These are phyloP conservation scores for Ctenicera cuprea DNA, from an alignment of 2,888 invertebrate genomes.

Conservation along the genomic window DNA sequence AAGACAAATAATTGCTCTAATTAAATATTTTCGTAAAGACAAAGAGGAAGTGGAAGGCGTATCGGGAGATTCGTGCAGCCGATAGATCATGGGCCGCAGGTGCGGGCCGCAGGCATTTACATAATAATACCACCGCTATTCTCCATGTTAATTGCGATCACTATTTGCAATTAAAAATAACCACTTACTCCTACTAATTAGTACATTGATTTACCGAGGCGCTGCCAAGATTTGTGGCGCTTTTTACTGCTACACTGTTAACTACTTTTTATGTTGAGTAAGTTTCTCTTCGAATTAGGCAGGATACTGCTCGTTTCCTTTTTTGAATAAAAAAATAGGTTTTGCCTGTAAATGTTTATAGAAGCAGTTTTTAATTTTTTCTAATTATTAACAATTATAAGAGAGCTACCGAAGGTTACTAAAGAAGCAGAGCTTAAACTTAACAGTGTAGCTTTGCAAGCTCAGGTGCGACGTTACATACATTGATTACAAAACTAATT, in stretches of 20 bases:
- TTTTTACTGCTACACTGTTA: slow-evolving; percentile 54
- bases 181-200: slow-evolving; percentile 59
- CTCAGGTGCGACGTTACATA: slow-evolving; percentile 67
- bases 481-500: slow-evolving; percentile 71
- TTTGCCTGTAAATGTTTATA: too few species aligned
- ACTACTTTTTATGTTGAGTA: slow-evolving; percentile 4
- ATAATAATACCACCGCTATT: slow-evolving; percentile 55
- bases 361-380: neutral
- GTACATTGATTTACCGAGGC: slow-evolving; percentile 60
- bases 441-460: slow-evolving; percentile 55
- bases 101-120: slow-evolving; percentile 52
- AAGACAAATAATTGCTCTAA: slow-evolving; percentile 45
- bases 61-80: slow-evolving; percentile 45
- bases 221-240: slow-evolving; percentile 57
- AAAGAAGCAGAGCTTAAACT: neutral
- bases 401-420: neutral
- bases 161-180: slow-evolving; percentile 65
- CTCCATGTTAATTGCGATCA: slow-evolving; percentile 62
- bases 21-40: slow-evolving; percentile 49
- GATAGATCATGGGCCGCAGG: slow-evolving; percentile 53
- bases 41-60: slow-evolving; percentile 46
- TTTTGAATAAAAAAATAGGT: too few species aligned
- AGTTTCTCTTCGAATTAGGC: too few species aligned
- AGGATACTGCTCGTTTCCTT: too few species aligned
- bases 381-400: neutral